Evolutionary conservation across 2,888 invertebrate species (phyloP), one percentile per base, ranked within the genome.

Genomic region (Eilema caniola): DNA sequence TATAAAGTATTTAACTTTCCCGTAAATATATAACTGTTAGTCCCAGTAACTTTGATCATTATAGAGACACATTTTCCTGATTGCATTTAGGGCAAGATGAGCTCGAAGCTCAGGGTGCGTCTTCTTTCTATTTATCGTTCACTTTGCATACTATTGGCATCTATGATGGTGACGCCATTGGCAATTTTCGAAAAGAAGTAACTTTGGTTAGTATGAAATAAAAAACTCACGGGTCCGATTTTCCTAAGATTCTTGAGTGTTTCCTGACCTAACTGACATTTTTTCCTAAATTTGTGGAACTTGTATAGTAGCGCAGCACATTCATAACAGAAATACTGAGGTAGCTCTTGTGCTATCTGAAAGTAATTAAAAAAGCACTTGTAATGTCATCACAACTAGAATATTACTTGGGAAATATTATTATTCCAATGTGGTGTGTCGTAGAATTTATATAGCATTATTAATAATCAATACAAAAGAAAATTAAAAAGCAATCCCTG

Each of bases 231-330:
- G 63, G 83, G 81, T 25, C 88, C 89, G 56, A 73, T 83, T 76
- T 81, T 80, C 8, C 83, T 74, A 37, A 92, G 77, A 25, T 90
- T 86, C 68, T 84, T 79, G 2, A 92, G 79, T 28, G 82, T 80
- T 53, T 85, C 86, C 66, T 86, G 87, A 24, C 89, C 91, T 25
- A 75, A 82, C 57, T 84, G 85, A 73, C 93, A 93, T 73, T 91
- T 93, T 71, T 92, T 90, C 70, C 90, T 92, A 68, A 93, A 93
- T 69, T 89, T 90, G 72, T 92, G 90, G 67, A 86, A 92, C 71
- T 93, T 93, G 66, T 89, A 83, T 41, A 93, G 78, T 69, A 90
- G 72, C 3, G 86, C 83, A 0, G 92, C 88, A 81, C 93, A 93
- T 77, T 92, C 90, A 41, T 84, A 92, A 75, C 93, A 93, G 71